phyloP scores from a whole-genome alignment of 2,797 vertebrate genomes.

The Catamblyrhynchus diadema region DNA sequence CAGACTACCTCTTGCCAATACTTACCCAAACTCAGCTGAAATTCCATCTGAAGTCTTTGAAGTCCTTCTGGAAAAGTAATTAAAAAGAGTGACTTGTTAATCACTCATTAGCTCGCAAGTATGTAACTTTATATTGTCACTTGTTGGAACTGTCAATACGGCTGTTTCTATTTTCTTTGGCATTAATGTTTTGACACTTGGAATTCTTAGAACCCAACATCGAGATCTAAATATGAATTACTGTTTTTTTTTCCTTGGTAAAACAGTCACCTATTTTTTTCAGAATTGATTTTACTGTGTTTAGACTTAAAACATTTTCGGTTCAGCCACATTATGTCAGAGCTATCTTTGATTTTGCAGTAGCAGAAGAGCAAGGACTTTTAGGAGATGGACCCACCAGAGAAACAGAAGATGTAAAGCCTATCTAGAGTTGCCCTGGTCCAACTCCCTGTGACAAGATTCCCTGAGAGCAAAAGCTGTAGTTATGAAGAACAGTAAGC shows the following conservation, averaged over 20 bases:
- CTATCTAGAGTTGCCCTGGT: neutral
- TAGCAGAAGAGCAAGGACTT: neutral
- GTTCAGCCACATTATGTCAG: neutral
- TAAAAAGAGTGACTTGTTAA: neutral
- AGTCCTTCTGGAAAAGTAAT: neutral
- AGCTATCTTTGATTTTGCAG: neutral
- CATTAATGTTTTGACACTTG: neutral
- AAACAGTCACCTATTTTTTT: neutral
- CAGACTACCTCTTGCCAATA: neutral
- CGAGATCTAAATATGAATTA: neutral
- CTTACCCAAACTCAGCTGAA: conserved; percentile 10
- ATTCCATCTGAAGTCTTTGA: neutral
- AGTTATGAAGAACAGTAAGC: neutral
- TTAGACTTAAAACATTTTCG: neutral
- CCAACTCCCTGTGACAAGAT: neutral
- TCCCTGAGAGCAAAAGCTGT: neutral
- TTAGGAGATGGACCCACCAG: neutral
- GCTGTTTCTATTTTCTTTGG: neutral
- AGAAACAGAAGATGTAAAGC: neutral
- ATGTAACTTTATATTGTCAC: neutral
- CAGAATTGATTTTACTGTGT: neutral
- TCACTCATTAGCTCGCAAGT: neutral
- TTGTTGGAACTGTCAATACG: neutral
- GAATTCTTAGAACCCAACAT: neutral
- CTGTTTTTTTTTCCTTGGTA: neutral